phyloP scores from a whole-genome alignment of 1,140 invertebrate species.

The Luehdorfia chinensis region DNA sequence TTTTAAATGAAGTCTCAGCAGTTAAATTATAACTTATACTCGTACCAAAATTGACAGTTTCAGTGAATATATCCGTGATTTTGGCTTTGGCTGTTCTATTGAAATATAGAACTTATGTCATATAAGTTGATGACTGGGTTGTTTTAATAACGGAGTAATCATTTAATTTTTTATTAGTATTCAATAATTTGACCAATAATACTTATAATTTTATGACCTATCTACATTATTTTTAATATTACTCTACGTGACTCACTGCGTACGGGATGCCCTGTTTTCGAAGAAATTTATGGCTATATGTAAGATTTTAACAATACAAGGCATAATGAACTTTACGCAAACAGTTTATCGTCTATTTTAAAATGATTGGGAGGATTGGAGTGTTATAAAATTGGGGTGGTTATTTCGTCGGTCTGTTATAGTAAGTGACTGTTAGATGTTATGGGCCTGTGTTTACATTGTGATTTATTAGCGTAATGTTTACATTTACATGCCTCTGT shows the following conservation, averaged over 20 bases:
- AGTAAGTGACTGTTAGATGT: slow-evolving; percentile 25
- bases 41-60: too few relatives aligned
- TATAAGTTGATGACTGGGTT: too few relatives aligned
- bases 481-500: slow-evolving; percentile 16
- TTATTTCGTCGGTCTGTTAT: slow-evolving; percentile 26
- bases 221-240: slow-evolving; percentile 12
- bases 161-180: too few relatives aligned
- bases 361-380: neutral
- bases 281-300: slow-evolving; percentile 36
- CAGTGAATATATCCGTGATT: too few relatives aligned
- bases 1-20: too few relatives aligned
- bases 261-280: slow-evolving; percentile 30
- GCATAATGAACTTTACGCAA: slow-evolving; percentile 14
- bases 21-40: too few relatives aligned
- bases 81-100: too few relatives aligned
- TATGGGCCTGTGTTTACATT: slow-evolving; percentile 25
- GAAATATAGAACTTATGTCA: too few relatives aligned
- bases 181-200: too few relatives aligned
- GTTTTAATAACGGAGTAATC: too few relatives aligned
- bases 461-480: slow-evolving; percentile 35
- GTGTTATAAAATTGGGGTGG: slow-evolving; percentile 31
- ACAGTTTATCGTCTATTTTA: slow-evolving; percentile 18
- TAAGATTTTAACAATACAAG: slow-evolving; percentile 1
- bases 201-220: too few relatives aligned
- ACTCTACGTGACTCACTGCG: slow-evolving; percentile 28